phyloP scores from a whole-genome alignment of 2,113 vertebrate species.

The Corydoras maculifer region DNA sequence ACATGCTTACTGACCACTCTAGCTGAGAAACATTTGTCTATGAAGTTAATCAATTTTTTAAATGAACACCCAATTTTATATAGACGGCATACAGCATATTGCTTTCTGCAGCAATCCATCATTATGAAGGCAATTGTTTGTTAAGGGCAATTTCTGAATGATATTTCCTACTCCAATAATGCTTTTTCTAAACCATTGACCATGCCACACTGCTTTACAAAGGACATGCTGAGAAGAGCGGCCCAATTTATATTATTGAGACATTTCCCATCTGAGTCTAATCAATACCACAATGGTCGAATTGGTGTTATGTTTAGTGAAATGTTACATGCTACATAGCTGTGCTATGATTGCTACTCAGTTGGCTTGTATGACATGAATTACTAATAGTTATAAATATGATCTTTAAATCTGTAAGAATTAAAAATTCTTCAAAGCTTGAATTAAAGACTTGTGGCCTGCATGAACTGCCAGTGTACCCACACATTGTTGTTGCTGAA shows the following conservation, averaged over 20 bases:
- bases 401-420: slow-evolving; percentile 44
- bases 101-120: no score
- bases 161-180: no score
- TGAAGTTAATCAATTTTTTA: no score
- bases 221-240: no score
- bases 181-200: no score
- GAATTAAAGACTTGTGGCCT: background rate
- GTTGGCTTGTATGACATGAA: slow-evolving; percentile 37
- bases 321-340: slow-evolving; percentile 58
- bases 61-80: no score
- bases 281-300: slow-evolving; percentile 72
- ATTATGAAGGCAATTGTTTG: no score
- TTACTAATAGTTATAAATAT: slow-evolving; percentile 34
- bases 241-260: slow-evolving; percentile 60
- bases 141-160: no score
- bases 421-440: slow-evolving; percentile 44
- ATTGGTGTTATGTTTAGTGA: slow-evolving; percentile 71
- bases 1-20: no score
- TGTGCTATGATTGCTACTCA: slow-evolving; percentile 31
- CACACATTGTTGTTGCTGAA: slow-evolving; percentile 1
- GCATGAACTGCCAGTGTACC: background rate
- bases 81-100: no score
- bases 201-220: no score
- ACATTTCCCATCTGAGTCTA: slow-evolving; percentile 70
- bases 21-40: no score